Evolutionary conservation across 92 coral and sea anemone species (phyloP), one percentile per base, ranked within the genome.

Genomic region (Galaxea fascicularis): DNA sequence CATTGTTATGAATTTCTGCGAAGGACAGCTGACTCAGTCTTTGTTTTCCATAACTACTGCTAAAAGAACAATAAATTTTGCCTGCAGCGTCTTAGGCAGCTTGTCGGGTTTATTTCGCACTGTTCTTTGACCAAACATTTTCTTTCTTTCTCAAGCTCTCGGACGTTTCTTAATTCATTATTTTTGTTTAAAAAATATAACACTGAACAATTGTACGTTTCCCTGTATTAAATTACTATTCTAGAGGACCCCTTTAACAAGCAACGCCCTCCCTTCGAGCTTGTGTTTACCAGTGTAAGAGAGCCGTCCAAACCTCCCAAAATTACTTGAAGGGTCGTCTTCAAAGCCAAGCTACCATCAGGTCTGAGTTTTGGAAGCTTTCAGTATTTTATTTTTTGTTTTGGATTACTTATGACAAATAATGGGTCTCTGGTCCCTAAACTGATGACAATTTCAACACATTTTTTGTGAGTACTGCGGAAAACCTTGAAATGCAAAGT

Each of bases 51-150:
- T 28, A 56, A 15, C 41, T 58, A 39, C 86, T 58, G 86, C 77
- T 25, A 81, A 70, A 81, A 69, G 86, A 81, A 52, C 86, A 81
- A 81, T 81, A 56, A 57, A 77, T 54, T 24, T 22, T 22, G 41
- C 69, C 13, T 64, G 60, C 71, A 45, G 41, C 24, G 54, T 54
- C 69, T 78, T 71, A 35, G 41, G 51, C 84, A 79, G 65, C 41
- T 59, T n/a, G 5, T 21, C 65, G 31, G 80, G 52, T 57, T 58
- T 5, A 9, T 31, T 67, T 20, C 16, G 4, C 79, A 0, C 11
- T 73, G 60, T 29, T 10, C 13, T 56, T 75, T 75, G 65, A 75
- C 17, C 53, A 20, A 13, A 13, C 20, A 0, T 53, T 49, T 35
- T 35, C 41, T 35, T 35, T 35, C 41, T 2, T 2, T 2, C 2